Evolutionary conservation across 1,140 invertebrate genomes (phyloP), one percentile per base, ranked within the genome.

Genomic region (Archivesica marissinica): DNA sequence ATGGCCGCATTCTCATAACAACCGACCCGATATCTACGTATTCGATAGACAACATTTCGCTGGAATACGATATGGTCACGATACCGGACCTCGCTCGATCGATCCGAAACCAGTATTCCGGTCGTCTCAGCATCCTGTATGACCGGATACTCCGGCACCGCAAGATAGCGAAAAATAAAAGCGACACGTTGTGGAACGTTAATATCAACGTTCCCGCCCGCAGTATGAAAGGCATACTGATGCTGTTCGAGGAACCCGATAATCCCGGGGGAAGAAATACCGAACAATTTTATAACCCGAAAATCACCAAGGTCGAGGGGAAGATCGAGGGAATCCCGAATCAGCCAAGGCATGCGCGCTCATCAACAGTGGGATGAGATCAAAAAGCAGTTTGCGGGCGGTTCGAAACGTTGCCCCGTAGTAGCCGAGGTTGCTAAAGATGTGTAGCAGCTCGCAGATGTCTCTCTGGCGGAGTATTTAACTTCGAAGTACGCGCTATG

Each of bases 181-280:
- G n/a, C n/a, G n/a, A n/a, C n/a, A n/a, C n/a, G n/a, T 86, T 78
- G n/a, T 66, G 56, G 81, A 87, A 87, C 56, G 54, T 87, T 11
- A 87, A 87, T 59, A 39, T 87, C 15, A 87, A 87, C 77, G 75
- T 87, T 23, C 86, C 74, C 20, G 52, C 72, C n/a, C 54, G 72
- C 25, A 66, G 52, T 30, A 87, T 87, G 70, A 87, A 87, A 59
- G 86, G 80, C 13, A 61, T 85, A 28, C 47, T 87, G 50, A 59
- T 87, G 52, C 47, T 87, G n/a, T 88, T 86, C n/a, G n/a, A n/a
- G n/a, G n/a, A n/a, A n/a, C n/a, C n/a, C n/a, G n/a, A n/a, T n/a
- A n/a, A n/a, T n/a, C n/a, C n/a, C n/a, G n/a, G n/a, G n/a, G n/a
- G 23, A 75, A 88, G 50, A 66, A 86, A 64, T 41, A 25, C 76